phyloP scores from a whole-genome alignment of 2,113 vertebrate genomes.

The Hyperopisus bebe region DNA sequence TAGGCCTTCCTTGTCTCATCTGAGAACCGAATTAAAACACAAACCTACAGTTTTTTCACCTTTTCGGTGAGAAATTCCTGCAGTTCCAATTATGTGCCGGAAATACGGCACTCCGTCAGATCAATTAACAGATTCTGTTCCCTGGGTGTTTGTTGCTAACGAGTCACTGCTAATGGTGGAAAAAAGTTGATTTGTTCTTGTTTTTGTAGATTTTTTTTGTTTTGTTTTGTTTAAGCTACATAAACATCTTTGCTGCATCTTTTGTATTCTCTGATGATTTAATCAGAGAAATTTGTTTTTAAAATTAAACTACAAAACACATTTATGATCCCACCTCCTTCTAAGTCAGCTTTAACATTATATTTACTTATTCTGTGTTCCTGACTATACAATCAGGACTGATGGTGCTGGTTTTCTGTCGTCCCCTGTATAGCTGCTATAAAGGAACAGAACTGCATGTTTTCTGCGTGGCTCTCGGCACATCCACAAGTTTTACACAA shows the following conservation, averaged over 20 bases:
- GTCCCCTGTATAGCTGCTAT: neutral
- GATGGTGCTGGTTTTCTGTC: neutral
- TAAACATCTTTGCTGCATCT: neutral
- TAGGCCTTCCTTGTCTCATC: neutral
- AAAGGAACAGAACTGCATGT: neutral
- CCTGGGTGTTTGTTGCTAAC: constrained; percentile 7
- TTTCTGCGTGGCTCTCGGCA: neutral
- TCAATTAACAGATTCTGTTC: constrained; percentile 21
- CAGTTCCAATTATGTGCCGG: constrained; percentile 21
- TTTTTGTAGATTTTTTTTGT: neutral
- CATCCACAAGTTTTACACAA: neutral
- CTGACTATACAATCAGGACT: neutral
- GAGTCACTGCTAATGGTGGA: constrained; percentile 1
- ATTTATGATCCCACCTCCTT: neutral
- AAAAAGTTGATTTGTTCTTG: constrained; percentile 13
- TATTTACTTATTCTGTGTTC: neutral
- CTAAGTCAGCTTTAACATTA: neutral
- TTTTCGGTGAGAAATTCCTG: constrained; percentile 19
- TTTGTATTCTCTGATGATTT: neutral
- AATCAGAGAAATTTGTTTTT: constrained; percentile 7
- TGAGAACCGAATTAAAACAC: constrained; percentile 17
- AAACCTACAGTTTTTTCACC: constrained; percentile 17
- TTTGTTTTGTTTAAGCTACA: neutral
- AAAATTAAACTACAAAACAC: neutral
- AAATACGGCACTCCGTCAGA: constrained; percentile 8